Percentiles rank a stretch among this genome's conserved stretches.
Conservation (phyloP, 1,140 invertebrate species). For the Tenebrio molitor region DNA sequence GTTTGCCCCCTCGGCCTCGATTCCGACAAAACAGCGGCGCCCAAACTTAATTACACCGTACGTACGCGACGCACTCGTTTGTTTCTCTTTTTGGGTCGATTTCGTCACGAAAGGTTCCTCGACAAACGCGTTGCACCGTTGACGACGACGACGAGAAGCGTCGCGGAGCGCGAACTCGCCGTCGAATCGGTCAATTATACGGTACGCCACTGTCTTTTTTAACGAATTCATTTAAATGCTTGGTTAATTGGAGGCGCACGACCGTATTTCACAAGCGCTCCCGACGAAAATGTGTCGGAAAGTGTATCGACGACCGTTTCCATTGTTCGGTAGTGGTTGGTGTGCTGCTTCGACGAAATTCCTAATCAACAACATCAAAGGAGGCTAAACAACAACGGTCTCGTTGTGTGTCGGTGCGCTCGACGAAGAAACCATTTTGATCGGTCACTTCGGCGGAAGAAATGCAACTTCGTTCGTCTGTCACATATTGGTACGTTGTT, state of each 20-base stretch:
- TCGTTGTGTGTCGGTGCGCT: no score
- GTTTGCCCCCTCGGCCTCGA: constrained; percentile 51
- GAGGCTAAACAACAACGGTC: background rate
- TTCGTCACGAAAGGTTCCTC: constrained; percentile 8
- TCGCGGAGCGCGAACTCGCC: background rate
- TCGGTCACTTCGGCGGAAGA: no score
- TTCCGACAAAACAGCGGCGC: constrained; percentile 48
- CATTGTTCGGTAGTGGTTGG: background rate
- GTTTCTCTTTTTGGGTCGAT: constrained; percentile 3
- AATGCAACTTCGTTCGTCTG: no score
- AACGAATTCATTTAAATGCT: constrained; percentile 49
- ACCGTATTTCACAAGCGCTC: constrained; percentile 11
- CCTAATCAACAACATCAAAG: background rate
- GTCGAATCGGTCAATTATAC: constrained; percentile 24
- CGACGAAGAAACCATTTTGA: no score
- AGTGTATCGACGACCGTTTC: background rate
- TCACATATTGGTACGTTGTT: no score
- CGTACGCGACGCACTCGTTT: constrained; percentile 19
- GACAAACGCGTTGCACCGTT: no score
- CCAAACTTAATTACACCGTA: constrained; percentile 25
- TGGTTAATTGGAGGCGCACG: constrained; percentile 53
- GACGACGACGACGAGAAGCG: no score
- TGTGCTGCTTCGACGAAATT: background rate
- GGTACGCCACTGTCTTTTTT: constrained; percentile 46
- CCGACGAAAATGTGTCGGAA: background rate